Evolutionary conservation across 2,888 invertebrate genomes (phyloP), one percentile per base, ranked within the genome.

Genomic region (Torymus texanus): DNA sequence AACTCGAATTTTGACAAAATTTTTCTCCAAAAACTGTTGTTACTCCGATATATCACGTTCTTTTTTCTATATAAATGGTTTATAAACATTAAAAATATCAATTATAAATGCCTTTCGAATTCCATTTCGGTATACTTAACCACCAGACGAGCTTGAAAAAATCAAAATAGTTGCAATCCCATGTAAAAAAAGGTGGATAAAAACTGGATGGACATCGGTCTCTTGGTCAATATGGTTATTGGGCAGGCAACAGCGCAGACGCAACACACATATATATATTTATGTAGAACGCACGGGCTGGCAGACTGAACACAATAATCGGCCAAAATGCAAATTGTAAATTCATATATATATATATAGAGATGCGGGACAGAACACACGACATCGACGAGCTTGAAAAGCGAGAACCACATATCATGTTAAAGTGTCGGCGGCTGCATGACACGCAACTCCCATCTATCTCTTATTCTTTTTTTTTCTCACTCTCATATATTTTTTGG

Each of bases 381-480:
- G 88, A 90, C 90, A 90, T 88, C 87, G 86, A 89, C 84, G 87
- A 85, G 87, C 85, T 78, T 78, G 56, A 84, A 87, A 88, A 88
- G 86, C 88, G 87, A 85, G 85, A 87, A 85, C 87, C 76, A 41
- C 41, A 18, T 70, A 85, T 88, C 86, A 88, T 89, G 88, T 88
- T 88, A 84, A 83, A 85, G 81, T 80, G 68, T 53, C 62, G 29
- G 68, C 58, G 29, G 68, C 58, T 79, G 82, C 80, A 82, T 83
- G 83, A 83, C 82, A 83, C 59, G 50, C 62, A 65, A 8, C 29
- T 50, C 81, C 81, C 77, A 82, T 76, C 78, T 16, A 65, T 73
- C 56, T 79, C 70, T 76, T 77, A 68, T 62, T 51, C 41, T 76
- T 4, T 51, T 73, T 66, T 78, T 78, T 24, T 65, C 75, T 78